Percentiles rank a stretch among this genome's conserved stretches.
Conservation (phyloP, 2,888 invertebrate species). For the Machimus atricapillus region DNA sequence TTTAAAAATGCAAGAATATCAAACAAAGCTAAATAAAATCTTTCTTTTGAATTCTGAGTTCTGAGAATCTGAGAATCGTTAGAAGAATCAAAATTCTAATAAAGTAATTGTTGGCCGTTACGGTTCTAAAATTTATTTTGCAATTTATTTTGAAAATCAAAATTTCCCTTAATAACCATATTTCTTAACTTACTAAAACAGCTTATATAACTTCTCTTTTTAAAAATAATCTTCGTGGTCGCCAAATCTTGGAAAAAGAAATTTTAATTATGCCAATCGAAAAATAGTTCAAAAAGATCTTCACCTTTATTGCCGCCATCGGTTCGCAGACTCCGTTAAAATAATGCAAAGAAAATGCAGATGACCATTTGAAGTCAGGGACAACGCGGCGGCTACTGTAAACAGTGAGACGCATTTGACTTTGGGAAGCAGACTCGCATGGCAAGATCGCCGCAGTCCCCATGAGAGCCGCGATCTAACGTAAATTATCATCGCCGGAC, state of each 20-base stretch:
- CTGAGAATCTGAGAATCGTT: no score
- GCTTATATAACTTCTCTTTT: not conserved
- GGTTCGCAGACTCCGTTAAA: not conserved
- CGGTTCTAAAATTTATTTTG: not conserved
- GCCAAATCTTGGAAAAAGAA: not conserved
- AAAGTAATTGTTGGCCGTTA: not conserved
- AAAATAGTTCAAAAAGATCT: not conserved
- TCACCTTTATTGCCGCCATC: not conserved
- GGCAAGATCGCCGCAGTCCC: not conserved
- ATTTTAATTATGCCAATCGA: not conserved
- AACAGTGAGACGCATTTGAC: not conserved
- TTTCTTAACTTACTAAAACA: not conserved
- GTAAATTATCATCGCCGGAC: not conserved
- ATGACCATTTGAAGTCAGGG: not conserved
- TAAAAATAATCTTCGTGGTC: not conserved
- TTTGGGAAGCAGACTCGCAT: not conserved
- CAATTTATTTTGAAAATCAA: not conserved
- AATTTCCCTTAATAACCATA: not conserved
- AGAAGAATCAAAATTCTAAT: no score
- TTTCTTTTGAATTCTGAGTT: no score
- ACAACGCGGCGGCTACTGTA: not conserved
- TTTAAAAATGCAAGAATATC: no score
- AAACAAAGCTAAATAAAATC: no score
- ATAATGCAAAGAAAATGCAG: not conserved
- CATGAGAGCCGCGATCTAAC: not conserved